Conservation (phyloP, 2,888 invertebrate species). For the Adelognathus sp. region DNA sequence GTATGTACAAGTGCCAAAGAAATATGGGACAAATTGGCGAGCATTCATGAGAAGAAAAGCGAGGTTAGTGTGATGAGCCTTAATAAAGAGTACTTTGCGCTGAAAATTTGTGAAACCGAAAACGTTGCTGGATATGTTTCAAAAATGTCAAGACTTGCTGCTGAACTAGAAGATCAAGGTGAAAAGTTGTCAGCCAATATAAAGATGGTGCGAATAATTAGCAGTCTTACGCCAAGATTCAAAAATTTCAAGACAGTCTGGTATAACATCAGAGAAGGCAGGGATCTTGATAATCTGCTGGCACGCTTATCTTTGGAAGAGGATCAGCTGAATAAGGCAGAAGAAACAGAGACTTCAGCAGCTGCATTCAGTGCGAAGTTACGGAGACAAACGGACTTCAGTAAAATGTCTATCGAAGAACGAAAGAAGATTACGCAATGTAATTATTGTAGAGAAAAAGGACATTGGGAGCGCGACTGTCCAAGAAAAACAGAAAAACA, state of each 20-base stretch:
- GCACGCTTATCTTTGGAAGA: slow-evolving; percentile 8
- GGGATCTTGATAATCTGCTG: slow-evolving; percentile 23
- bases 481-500: slow-evolving; percentile 1
- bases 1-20: slow-evolving; percentile 10
- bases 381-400: neutral
- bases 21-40: neutral
- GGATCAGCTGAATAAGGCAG: slow-evolving; percentile 28
- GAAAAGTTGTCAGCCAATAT: slow-evolving; percentile 42
- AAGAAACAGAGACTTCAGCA: neutral
- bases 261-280: slow-evolving; percentile 42
- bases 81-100: slow-evolving; percentile 34
- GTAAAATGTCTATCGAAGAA: neutral
- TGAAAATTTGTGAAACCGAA: slow-evolving; percentile 35
- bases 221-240: slow-evolving; percentile 19
- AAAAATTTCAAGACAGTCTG: slow-evolving; percentile 44
- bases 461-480: slow-evolving; percentile 41
- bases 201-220: slow-evolving; percentile 41
- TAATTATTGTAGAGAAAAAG: neutral
- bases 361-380: neutral
- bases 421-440: slow-evolving; percentile 19
- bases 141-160: slow-evolving; percentile 10
- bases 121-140: slow-evolving; percentile 16
- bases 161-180: slow-evolving; percentile 41
- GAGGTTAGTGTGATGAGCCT: slow-evolving; percentile 29
- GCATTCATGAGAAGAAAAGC: slow-evolving; percentile 24